These are phyloP conservation scores for Decapterus maruadsi DNA, from an alignment of 2,797 vertebrate genomes.

Conservation along the genomic window DNA sequence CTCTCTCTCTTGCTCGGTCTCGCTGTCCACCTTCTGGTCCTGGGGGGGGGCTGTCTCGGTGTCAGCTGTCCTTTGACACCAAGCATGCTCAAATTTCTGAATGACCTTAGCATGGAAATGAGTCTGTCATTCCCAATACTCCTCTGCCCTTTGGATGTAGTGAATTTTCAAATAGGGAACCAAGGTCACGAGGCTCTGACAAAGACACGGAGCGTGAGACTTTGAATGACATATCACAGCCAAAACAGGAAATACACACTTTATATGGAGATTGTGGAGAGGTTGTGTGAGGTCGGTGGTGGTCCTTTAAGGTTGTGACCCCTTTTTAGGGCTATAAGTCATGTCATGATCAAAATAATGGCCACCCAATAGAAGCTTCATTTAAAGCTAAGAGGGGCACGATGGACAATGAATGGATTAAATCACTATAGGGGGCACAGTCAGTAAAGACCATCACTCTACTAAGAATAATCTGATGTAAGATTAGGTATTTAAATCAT, in stretches of 20 bases:
- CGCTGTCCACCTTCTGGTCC: constrained; percentile 24
- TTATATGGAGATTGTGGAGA: constrained; percentile 43
- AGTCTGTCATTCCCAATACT: constrained; percentile 44
- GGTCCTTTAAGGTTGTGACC: constrained; percentile 62
- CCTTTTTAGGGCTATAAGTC: constrained; percentile 43
- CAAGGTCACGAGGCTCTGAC: constrained; percentile 64
- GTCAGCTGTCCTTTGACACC: constrained; percentile 38
- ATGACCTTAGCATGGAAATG: constrained; percentile 59
- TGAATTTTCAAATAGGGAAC: constrained; percentile 46
- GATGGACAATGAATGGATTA: constrained; percentile 76
- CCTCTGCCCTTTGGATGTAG: constrained; percentile 24
- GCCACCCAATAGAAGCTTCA: constrained; percentile 71
- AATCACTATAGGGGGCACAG: constrained; percentile 53
- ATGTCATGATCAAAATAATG: constrained; percentile 59
- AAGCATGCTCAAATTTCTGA: constrained; percentile 41
- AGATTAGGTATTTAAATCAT: constrained; percentile 41
- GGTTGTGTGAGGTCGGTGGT: constrained; percentile 34
- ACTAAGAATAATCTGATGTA: constrained; percentile 54
- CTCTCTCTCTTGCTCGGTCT: neutral
- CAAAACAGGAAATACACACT: constrained; percentile 55
- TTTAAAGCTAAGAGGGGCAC: constrained; percentile 55
- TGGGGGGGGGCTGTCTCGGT: neutral
- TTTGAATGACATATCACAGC: constrained; percentile 43
- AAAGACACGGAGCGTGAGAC: constrained; percentile 11
- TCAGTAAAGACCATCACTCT: constrained; percentile 48